These are phyloP conservation scores for Eucidaris tribuloides DNA, from an alignment of 35 echinoderm and acorn worm genomes.

Conservation along the genomic window DNA sequence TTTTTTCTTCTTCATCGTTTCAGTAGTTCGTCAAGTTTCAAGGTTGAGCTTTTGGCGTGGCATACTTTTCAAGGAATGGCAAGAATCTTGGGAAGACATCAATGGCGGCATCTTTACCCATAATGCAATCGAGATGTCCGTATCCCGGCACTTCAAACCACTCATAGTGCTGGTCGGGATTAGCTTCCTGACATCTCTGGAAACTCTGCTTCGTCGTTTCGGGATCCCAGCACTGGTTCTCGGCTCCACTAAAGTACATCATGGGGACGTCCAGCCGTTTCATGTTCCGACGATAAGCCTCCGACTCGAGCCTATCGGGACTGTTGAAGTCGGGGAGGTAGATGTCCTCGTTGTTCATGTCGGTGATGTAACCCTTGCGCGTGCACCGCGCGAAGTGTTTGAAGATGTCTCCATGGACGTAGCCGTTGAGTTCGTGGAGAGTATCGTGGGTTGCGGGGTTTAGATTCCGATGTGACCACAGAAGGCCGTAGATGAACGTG, in stretches of 20 bases:
- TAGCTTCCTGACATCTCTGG: constrained; percentile 50
- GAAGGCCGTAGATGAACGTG: constrained; percentile 51
- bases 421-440: constrained; percentile 63
- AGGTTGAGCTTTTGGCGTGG: not conserved
- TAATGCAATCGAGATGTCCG: constrained; percentile 63
- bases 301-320: constrained; percentile 23
- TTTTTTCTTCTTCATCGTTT: no score
- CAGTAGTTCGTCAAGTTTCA: no score
- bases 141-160: constrained; percentile 31
- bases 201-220: constrained; percentile 38
- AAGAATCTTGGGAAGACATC: constrained; percentile 67
- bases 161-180: constrained; percentile 63
- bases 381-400: constrained; percentile 53
- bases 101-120: constrained; percentile 48
- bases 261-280: constrained; percentile 60
- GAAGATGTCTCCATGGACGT: constrained; percentile 41
- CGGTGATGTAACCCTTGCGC: constrained; percentile 14
- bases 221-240: constrained; percentile 61
- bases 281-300: constrained; percentile 46
- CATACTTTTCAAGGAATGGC: constrained; percentile 64
- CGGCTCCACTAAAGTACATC: constrained; percentile 54
- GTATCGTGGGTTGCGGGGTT: constrained; percentile 54
- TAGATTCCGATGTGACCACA: constrained; percentile 54
- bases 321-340: constrained; percentile 51
- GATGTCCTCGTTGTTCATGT: not conserved